Percentiles rank a stretch among this genome's conserved stretches.
These are phyloP conservation scores for Cerastoderma edule DNA, from an alignment of 2,888 invertebrate genomes.

Conservation along the genomic window DNA sequence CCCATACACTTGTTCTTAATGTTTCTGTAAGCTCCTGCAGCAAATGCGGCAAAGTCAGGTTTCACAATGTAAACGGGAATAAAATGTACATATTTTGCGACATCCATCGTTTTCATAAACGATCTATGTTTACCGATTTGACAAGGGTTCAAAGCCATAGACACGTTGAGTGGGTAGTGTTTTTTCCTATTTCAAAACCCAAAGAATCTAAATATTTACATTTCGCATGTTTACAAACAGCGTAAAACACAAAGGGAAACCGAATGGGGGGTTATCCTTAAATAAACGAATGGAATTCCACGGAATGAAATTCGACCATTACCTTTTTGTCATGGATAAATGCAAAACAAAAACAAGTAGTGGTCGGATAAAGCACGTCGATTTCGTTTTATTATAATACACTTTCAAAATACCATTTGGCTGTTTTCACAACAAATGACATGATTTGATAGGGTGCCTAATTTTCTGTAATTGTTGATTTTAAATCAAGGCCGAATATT, in stretches of 20 bases:
- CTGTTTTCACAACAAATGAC: conserved; percentile 43
- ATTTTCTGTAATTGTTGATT: conserved; percentile 9
- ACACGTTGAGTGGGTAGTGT: conserved; percentile 38
- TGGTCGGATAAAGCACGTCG: conserved; percentile 31
- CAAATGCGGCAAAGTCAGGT: too few relatives aligned
- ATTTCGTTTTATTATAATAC: conserved; percentile 35
- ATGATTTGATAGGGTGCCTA: conserved; percentile 10
- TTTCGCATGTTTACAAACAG: conserved; percentile 42
- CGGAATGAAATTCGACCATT: conserved; percentile 9
- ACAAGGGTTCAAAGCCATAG: conserved; percentile 10
- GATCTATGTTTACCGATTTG: neutral
- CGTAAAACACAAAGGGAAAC: conserved; percentile 18
- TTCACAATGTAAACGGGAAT: too few relatives aligned
- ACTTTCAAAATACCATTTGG: conserved; percentile 39
- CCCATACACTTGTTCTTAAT: too few relatives aligned
- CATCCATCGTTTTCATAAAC: conserved; percentile 13
- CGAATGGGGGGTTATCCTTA: conserved; percentile 7
- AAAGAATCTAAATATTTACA: conserved; percentile 51
- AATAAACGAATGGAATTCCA: conserved; percentile 17
- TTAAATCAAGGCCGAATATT: conserved; percentile 15
- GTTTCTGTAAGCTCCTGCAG: too few relatives aligned
- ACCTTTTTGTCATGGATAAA: conserved; percentile 23
- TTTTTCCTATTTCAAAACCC: conserved; percentile 37
- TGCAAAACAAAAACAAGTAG: conserved; percentile 34
- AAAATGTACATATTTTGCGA: too few relatives aligned